These are phyloP conservation scores for Anolis apletophallus DNA, from an alignment of 2,797 vertebrate genomes.

Conservation along the genomic window DNA sequence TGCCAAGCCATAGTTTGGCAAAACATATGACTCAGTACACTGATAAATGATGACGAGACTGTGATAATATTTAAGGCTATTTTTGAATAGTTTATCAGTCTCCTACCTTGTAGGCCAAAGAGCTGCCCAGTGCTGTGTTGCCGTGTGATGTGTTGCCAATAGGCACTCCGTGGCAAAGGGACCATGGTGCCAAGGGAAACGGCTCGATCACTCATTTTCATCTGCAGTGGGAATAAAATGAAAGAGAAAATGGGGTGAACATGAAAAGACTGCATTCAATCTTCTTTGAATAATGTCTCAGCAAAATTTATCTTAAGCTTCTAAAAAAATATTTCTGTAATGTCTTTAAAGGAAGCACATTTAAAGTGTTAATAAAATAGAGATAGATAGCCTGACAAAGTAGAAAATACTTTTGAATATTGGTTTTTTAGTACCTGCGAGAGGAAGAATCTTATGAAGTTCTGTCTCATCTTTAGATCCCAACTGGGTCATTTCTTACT, in stretches of 20 bases:
- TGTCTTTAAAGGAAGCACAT: background rate
- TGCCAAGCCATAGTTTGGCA: background rate
- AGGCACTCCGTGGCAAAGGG: slow-evolving; percentile 84
- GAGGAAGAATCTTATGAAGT: background rate
- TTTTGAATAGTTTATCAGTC: background rate
- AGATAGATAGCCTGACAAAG: background rate
- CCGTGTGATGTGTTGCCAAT: slow-evolving; percentile 83
- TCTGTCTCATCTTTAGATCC: no score
- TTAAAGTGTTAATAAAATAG: background rate
- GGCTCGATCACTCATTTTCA: slow-evolving; percentile 80
- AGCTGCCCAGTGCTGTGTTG: slow-evolving; percentile 82
- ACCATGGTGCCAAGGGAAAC: slow-evolving; percentile 79
- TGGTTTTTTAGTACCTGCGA: background rate
- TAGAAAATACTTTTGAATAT: background rate
- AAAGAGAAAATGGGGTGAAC: background rate
- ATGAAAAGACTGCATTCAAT: background rate
- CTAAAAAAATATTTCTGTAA: no score
- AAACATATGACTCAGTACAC: no score
- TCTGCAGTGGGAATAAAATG: slow-evolving; percentile 75
- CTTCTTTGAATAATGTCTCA: background rate
- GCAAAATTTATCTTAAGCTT: background rate
- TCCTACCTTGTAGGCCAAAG: slow-evolving; percentile 78
- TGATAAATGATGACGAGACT: background rate
- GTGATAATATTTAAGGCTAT: no score
- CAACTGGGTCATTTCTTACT: no score